phyloP scores from a whole-genome alignment of 1,140 invertebrate genomes.

The Caerostris extrusa region DNA sequence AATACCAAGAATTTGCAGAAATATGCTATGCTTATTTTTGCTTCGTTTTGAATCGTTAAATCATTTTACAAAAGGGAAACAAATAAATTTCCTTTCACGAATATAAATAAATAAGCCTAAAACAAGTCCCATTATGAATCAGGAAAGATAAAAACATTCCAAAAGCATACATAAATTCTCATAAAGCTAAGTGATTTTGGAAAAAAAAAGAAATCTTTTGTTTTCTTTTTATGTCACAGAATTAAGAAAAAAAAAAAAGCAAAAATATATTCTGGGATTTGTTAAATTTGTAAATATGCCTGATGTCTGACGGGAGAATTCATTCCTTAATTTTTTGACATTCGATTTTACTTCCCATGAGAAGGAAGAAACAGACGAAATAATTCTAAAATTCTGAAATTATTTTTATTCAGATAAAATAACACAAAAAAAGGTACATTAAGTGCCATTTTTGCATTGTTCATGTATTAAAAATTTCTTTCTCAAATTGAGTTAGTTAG shows the following conservation, averaged over 20 bases:
- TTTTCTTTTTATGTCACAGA: neutral
- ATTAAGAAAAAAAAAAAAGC: neutral
- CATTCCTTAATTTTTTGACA: neutral
- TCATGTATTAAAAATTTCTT: no score
- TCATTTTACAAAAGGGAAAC: conserved; percentile 39
- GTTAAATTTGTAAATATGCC: conserved; percentile 22
- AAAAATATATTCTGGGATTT: conserved; percentile 25
- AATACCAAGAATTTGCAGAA: neutral
- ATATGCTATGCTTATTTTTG: neutral
- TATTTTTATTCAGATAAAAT: neutral
- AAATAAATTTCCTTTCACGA: conserved; percentile 37
- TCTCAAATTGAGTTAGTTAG: no score
- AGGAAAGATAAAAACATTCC: conserved; percentile 41
- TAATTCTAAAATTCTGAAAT: neutral
- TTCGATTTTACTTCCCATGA: neutral
- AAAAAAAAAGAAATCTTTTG: neutral
- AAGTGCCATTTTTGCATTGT: no score
- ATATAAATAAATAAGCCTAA: conserved; percentile 52
- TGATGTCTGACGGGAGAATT: conserved; percentile 6
- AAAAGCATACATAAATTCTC: conserved; percentile 44
- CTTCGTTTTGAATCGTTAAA: conserved; percentile 21
- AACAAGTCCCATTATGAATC: conserved; percentile 44
- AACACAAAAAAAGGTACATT: neutral
- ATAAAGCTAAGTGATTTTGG: conserved; percentile 53
- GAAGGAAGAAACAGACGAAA: neutral